Base-by-base conservation (phyloP, 2,797 vertebrate species). In the Cetoscarus ocellatus region DNA sequence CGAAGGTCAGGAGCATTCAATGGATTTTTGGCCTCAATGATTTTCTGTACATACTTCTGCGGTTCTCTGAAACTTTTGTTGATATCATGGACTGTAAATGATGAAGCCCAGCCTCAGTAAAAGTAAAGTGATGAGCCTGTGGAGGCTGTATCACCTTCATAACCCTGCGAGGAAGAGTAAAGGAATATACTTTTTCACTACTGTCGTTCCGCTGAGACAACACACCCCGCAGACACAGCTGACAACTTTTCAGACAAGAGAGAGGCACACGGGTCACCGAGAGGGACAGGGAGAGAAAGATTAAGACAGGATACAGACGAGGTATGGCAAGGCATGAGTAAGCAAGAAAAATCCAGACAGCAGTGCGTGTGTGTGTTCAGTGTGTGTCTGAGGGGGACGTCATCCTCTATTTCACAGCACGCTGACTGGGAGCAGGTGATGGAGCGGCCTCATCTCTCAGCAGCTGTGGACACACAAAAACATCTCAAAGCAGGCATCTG, bases 401-500 rank as follows among this genome's bases (percentile, higher is more conserved):
- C 66, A 54, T 62, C 71, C 58, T 69, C 44, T 75, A 8, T 67
- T 77, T 77, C 75, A 85, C 61, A 70, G 71, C 47, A 69, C 67
- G 57, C 59, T 51, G 76, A 68, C 59, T 72, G 54, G 52, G 61
- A 79, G 79, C 83, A 85, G 87, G 82, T 87, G 83, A 89, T 79
- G 70, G 75, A 86, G 77, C 61, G 14, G 54, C 17, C 52, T 88
- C 83, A 82, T 84, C 80, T 42, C 67, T 83, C 82, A 84, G 17
- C 86, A 82, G 83, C 84, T 86, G 75, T 43, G 67, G 58, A 80
- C 83, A 64, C 58, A 27, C 7, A 67, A 47, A 73, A 42, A 76
- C 70, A 67, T 69, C 54, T 64, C 44, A 65, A 73, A 67, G 17
- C 66, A 61, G 65, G 38, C 70, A 61, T 77, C 71, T 49, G 62